Conservation (phyloP, 2,113 vertebrate species). For the Charina bottae region DNA sequence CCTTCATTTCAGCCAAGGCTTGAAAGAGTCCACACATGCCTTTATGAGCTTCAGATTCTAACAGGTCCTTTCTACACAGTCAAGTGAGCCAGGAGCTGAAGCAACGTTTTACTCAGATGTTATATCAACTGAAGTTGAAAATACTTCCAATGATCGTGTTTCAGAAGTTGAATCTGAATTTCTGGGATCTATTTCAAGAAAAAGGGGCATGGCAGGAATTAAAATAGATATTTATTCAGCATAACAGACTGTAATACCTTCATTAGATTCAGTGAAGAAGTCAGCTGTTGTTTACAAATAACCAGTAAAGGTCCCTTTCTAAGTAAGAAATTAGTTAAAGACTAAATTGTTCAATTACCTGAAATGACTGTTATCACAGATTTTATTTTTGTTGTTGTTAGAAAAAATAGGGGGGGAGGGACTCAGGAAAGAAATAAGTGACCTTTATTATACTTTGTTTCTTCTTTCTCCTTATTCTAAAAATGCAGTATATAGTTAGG, state of each 20-base stretch:
- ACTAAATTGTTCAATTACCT: slow-evolving; percentile 2
- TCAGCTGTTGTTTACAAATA: slow-evolving; percentile 16
- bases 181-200: neutral
- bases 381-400: neutral
- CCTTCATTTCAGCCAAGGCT: neutral
- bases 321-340: neutral
- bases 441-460: neutral
- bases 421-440: neutral
- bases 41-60: neutral
- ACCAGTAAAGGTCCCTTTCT: neutral
- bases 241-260: neutral
- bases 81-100: neutral
- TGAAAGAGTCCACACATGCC: neutral
- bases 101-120: neutral
- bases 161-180: slow-evolving; percentile 3
- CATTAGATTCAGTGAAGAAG: neutral
- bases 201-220: neutral
- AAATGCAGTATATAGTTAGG: slow-evolving; percentile 10
- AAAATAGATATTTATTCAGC: neutral
- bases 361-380: neutral
- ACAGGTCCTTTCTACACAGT: neutral
- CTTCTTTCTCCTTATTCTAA: neutral
- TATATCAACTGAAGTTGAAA: neutral
- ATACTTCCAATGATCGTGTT: neutral
- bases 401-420: neutral